Conservation (phyloP, 2,797 vertebrate genomes). For the Dipus sagitta region DNA sequence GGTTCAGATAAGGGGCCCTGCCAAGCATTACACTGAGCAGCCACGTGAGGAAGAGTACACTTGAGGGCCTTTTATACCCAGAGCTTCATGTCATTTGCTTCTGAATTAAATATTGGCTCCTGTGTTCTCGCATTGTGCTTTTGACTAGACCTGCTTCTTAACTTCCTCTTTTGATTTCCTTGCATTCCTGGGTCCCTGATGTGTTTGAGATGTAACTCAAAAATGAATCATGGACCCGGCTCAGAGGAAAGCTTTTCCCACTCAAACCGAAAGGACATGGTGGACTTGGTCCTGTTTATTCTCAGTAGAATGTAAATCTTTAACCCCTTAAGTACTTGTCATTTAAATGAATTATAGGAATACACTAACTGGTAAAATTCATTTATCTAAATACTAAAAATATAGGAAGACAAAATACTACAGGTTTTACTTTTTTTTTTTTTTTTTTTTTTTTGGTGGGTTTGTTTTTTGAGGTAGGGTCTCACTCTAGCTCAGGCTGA, state of each 20-base stretch:
- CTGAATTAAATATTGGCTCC: background rate
- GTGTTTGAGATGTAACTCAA: background rate
- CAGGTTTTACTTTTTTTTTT: background rate
- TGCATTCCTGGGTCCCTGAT: no score
- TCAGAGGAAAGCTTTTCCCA: background rate
- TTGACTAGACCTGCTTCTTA: background rate
- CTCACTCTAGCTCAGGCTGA: no score
- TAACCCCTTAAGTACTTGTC: background rate
- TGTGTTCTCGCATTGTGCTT: background rate
- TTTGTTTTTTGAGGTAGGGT: no score
- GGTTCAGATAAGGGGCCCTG: background rate
- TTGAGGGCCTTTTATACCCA: background rate
- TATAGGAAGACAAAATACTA: background rate
- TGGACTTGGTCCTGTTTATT: background rate
- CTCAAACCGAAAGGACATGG: background rate
- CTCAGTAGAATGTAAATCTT: background rate
- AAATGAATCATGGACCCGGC: background rate
- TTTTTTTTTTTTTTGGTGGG: no score
- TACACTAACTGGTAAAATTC: background rate
- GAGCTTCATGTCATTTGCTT: background rate
- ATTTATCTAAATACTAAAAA: background rate
- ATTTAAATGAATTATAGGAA: background rate
- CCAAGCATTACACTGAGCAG: no score
- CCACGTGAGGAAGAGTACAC: accelerated
- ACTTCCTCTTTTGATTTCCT: background rate